phyloP scores from a whole-genome alignment of 1,140 invertebrate genomes.

The Drosophila sturtevanti region DNA sequence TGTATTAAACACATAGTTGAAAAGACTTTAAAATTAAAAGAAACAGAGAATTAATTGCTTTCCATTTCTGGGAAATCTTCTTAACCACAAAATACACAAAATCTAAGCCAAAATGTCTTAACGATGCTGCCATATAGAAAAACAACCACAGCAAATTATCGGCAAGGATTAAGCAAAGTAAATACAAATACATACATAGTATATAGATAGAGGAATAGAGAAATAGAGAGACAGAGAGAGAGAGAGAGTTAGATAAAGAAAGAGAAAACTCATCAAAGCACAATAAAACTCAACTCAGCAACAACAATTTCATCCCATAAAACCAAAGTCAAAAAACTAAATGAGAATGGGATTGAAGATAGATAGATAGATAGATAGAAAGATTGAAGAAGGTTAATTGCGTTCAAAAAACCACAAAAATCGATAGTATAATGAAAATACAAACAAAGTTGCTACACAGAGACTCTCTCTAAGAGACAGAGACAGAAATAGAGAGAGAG shows the following conservation, averaged over 20 bases:
- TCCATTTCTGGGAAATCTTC: neutral
- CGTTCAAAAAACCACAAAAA: conserved; percentile 57
- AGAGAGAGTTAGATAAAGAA: conserved; percentile 13
- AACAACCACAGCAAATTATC: conserved; percentile 47
- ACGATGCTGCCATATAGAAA: neutral
- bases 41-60: neutral
- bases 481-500: neutral
- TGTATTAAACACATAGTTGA: neutral
- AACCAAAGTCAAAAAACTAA: conserved; percentile 27
- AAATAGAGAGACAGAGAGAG: conserved; percentile 17
- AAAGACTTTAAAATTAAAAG: neutral
- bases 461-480: neutral
- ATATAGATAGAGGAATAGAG: no score
- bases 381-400: conserved; percentile 41
- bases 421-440: conserved; percentile 59
- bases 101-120: conserved; percentile 5
- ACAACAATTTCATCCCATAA: conserved; percentile 32
- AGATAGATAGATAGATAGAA: neutral
- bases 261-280: conserved; percentile 31
- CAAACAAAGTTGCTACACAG: conserved; percentile 41
- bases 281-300: conserved; percentile 21
- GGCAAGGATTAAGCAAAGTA: conserved; percentile 50
- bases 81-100: conserved; percentile 10
- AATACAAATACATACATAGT: conserved; percentile 58
- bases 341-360: neutral